Percentiles rank a stretch among this genome's conserved stretches.
These are phyloP conservation scores for Sebastes dallii DNA, from an alignment of 2,797 vertebrate genomes.

Conservation along the genomic window DNA sequence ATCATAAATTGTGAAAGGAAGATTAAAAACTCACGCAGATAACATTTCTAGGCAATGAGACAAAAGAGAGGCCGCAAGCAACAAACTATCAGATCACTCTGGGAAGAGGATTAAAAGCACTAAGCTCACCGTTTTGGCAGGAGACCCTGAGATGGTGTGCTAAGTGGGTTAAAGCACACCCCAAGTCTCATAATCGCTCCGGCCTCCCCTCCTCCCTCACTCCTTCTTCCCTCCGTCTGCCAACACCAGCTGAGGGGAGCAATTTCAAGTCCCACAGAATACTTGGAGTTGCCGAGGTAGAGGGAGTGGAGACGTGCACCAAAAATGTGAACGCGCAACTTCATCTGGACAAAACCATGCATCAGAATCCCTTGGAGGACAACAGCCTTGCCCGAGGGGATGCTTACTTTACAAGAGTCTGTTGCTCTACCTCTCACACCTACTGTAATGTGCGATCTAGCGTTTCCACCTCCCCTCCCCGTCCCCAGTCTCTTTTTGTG, in stretches of 20 bases:
- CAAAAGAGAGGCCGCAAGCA: slow-evolving; percentile 55
- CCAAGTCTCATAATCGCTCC: slow-evolving; percentile 74
- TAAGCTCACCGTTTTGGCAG: slow-evolving; percentile 81
- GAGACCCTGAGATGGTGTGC: slow-evolving; percentile 72
- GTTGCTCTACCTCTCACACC: slow-evolving; percentile 48
- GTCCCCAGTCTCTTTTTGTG: background rate
- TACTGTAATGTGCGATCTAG: slow-evolving; percentile 19
- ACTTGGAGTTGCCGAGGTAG: slow-evolving; percentile 23
- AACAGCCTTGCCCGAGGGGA: background rate
- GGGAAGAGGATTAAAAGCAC: slow-evolving; percentile 77
- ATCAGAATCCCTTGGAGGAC: slow-evolving; percentile 4
- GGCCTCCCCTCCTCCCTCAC: slow-evolving; percentile 25
- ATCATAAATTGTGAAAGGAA: slow-evolving; percentile 17
- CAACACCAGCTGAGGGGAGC: slow-evolving; percentile 52
- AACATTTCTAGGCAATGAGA: slow-evolving; percentile 48
- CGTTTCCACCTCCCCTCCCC: background rate
- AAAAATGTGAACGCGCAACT: slow-evolving; percentile 13
- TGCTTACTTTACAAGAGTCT: slow-evolving; percentile 34
- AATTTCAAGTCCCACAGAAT: slow-evolving; percentile 48
- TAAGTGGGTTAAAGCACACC: slow-evolving; percentile 86
- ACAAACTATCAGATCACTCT: slow-evolving; percentile 65
- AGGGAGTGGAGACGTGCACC: slow-evolving; percentile 10
- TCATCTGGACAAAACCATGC: background rate
- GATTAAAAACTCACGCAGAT: slow-evolving; percentile 12
- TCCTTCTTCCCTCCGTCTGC: slow-evolving; percentile 42